phyloP scores from a whole-genome alignment of 2,888 invertebrate species.

The Blastobasis lacticolella region DNA sequence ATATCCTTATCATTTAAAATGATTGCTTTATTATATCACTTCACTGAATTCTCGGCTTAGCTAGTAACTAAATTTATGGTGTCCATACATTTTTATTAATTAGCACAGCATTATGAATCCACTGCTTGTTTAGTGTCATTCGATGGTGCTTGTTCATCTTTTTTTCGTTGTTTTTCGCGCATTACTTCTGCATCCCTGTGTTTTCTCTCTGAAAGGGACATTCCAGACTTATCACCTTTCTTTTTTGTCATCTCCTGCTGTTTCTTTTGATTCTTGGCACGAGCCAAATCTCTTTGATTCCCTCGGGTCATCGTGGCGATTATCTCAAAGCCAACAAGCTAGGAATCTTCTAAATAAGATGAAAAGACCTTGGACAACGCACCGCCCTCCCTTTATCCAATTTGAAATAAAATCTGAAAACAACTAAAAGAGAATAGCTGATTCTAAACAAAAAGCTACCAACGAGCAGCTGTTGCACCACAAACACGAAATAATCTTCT shows the following conservation, averaged over 20 bases:
- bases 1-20: no score
- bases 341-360: conserved; percentile 5
- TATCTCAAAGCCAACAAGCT: conserved; percentile 28
- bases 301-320: conserved; percentile 75
- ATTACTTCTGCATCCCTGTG: no score
- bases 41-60: no score
- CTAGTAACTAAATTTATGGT: no score
- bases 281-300: conserved; percentile 95
- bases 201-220: no score
- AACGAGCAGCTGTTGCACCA: conserved; percentile 35
- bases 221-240: conserved; percentile 35
- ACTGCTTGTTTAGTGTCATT: no score
- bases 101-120: no score
- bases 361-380: conserved; percentile 66
- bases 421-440: conserved; percentile 51
- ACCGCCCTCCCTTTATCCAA: conserved; percentile 62
- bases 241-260: conserved; percentile 78
- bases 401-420: conserved; percentile 49
- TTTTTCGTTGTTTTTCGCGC: no score
- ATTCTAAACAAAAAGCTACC: conserved; percentile 24
- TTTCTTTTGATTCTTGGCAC: conserved; percentile 92
- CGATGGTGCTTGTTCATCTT: no score
- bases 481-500: conserved; percentile 30
- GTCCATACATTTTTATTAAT: no score
- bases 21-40: no score